Evolutionary conservation across 2,797 vertebrate species (phyloP).

Genomic region (Dermochelys coriacea): DNA sequence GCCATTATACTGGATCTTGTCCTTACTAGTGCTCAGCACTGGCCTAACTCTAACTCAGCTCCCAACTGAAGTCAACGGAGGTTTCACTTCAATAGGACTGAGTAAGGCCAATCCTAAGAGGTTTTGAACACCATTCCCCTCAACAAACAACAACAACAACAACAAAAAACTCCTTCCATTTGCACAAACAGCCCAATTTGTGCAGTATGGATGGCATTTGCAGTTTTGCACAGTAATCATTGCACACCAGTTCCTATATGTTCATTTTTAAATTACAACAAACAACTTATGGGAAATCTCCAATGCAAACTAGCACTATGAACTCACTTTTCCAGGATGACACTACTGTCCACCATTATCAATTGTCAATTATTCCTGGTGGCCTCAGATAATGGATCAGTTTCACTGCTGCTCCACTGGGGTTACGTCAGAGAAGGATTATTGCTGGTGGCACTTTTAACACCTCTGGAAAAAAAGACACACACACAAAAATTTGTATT

Average conservation of each 20-base stretch:
- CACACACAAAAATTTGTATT: background rate
- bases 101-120: background rate
- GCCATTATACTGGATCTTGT: background rate
- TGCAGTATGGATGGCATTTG: background rate
- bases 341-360: too few species aligned
- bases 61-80: rapidly evolving
- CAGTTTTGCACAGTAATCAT: background rate
- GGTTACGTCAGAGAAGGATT: background rate
- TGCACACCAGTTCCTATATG: background rate
- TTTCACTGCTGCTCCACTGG: background rate
- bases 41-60: rapidly evolving
- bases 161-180: background rate
- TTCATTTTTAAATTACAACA: background rate
- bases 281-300: background rate
- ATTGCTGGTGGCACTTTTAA: background rate
- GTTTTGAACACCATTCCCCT: background rate
- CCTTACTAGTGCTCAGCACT: background rate
- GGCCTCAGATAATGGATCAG: background rate
- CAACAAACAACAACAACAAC: too few species aligned
- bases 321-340: background rate
- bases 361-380: background rate
- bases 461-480: background rate
- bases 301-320: background rate
- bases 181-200: background rate
- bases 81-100: background rate